Base-by-base conservation (phyloP, 2,797 vertebrate species). In the Brachyalestes nurse region DNA sequence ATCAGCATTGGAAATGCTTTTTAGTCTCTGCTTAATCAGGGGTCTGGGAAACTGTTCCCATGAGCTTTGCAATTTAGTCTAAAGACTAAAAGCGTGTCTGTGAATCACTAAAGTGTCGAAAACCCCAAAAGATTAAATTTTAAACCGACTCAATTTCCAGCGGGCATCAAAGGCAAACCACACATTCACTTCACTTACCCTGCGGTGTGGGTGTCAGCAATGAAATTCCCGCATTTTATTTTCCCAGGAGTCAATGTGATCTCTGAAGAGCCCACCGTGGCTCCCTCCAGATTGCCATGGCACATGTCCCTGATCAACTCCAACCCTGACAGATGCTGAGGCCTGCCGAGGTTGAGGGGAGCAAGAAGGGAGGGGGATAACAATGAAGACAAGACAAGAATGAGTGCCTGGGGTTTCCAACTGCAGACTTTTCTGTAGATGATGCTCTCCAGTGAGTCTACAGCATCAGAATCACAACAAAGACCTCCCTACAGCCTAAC, bases 161-260 rank as follows among this genome's bases (percentile, higher is more conserved):
- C 12, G 16, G 21, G n/a, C 6, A 38, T 45, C 9, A 70, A 10
- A 13, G 12, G 21, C 6, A 25, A 9, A 12, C 12, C 23, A 14
- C n/a, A 57, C 17, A n/a, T n/a, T 57, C 23, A 57, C 95, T 13
- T 57, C 23, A 55, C 95, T 88, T 93, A 99, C 98, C 98, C 98
- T n/a, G 98, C 98, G 2, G 98, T 99, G 81, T 96, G 96, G 1
- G 97, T 96, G 89, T 99, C 97, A 0, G 97, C 97, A 0, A 92
- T 90, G 87, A 96, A 95, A 80, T 85, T 92, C 78, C 97, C 97
- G 16, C 96, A 95, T 88, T 82, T 94, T 86, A 99, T 96, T 92
- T 96, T 96, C 67, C 95, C 95, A 3, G 98, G 96, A 25, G 85
- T 94, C 85, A 99, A 95, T 4, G 86, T 93, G 87, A 99, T 93